phyloP scores from a whole-genome alignment of 2,113 vertebrate species.

The Hemiprocne comata region DNA sequence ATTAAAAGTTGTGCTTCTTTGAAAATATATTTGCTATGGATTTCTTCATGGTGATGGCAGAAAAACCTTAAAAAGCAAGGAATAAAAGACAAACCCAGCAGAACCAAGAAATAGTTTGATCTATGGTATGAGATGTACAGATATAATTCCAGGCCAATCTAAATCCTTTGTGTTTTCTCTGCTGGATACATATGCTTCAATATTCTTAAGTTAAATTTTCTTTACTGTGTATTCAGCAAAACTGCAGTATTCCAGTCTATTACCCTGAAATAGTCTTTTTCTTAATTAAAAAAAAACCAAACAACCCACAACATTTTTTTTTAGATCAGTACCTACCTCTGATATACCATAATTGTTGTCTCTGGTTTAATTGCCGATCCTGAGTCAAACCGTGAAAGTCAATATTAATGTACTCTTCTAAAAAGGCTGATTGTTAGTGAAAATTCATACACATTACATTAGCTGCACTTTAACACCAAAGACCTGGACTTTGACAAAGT shows the following conservation, averaged over 20 bases:
- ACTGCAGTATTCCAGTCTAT: background rate
- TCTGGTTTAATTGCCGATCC: too few species aligned
- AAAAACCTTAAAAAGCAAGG: background rate
- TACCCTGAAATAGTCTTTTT: background rate
- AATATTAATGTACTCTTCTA: background rate
- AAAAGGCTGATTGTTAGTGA: background rate
- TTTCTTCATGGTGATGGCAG: background rate
- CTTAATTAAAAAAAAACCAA: background rate
- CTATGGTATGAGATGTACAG: background rate
- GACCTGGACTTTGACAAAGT: background rate
- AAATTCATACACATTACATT: background rate
- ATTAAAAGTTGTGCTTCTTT: background rate
- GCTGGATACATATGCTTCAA: background rate
- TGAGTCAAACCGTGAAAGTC: too few species aligned
- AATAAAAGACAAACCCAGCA: background rate
- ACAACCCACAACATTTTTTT: background rate
- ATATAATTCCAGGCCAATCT: background rate
- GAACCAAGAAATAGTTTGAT: background rate
- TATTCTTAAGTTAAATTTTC: background rate
- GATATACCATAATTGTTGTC: background rate
- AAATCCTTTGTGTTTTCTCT: background rate
- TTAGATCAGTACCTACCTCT: fast-evolving
- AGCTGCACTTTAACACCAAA: background rate
- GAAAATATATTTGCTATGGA: background rate
- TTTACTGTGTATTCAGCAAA: background rate